phyloP scores from a whole-genome alignment of 2,888 invertebrate species.

The Ischnus inquisitorius region DNA sequence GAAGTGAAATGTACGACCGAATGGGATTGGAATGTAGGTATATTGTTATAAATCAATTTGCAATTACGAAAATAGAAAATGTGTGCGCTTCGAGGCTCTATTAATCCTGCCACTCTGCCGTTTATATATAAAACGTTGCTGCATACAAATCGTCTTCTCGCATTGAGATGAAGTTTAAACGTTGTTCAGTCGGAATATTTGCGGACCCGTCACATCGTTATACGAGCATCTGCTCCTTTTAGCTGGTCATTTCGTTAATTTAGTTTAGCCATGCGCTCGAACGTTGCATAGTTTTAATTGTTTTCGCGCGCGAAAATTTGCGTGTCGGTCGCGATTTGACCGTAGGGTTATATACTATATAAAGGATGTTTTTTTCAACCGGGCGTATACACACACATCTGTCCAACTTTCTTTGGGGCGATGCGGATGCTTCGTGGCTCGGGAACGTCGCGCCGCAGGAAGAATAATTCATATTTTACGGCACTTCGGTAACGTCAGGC shows the following conservation, averaged over 20 bases:
- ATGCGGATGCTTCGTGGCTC: slow-evolving; percentile 40
- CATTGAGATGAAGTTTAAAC: not conserved
- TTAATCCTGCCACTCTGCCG: not conserved
- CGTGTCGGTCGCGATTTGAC: slow-evolving; percentile 1
- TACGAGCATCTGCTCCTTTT: slow-evolving; percentile 27
- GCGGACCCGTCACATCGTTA: slow-evolving; percentile 17
- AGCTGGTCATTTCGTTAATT: slow-evolving; percentile 13
- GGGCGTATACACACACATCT: slow-evolving; percentile 49
- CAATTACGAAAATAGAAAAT: too few species aligned
- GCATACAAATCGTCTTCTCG: not conserved
- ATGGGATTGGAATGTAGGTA: too few species aligned
- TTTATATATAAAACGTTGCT: not conserved
- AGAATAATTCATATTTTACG: slow-evolving; percentile 83
- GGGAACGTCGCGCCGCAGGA: slow-evolving; percentile 74
- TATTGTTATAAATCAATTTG: too few species aligned
- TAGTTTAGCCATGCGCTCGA: slow-evolving; percentile 19
- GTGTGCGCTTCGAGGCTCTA: not conserved
- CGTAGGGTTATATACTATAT: slow-evolving; percentile 26
- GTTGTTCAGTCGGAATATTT: slow-evolving; percentile 29
- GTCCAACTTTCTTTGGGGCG: slow-evolving; percentile 49
- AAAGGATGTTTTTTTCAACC: slow-evolving; percentile 36
- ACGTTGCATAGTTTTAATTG: slow-evolving; percentile 17
- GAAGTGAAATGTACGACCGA: too few species aligned
- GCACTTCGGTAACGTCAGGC: slow-evolving; percentile 62
- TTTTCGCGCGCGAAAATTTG: not conserved